A percentile compares a stretch with the other conserved stretches of the same genome.
Conservation (phyloP, 2,113 vertebrate genomes). For the Grantiella picta region DNA sequence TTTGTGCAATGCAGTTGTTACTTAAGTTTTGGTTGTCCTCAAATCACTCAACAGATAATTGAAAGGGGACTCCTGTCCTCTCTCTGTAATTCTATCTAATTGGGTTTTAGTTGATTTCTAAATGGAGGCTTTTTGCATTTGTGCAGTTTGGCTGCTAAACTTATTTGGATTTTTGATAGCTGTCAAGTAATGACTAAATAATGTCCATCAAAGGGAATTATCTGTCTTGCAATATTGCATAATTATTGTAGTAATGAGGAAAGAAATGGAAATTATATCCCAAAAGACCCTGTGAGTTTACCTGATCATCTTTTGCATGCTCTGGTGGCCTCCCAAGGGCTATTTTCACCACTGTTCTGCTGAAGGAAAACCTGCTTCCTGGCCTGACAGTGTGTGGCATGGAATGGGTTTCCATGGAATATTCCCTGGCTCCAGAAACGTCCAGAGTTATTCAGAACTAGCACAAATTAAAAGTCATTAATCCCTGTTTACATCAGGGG, state of each 20-base stretch:
- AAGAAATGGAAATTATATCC: neutral
- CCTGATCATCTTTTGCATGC: neutral
- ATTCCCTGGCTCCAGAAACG: neutral
- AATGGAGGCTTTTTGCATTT: neutral
- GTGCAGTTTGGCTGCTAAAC: neutral
- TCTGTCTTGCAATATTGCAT: neutral
- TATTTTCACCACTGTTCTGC: neutral
- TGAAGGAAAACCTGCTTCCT: neutral
- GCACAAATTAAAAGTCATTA: neutral
- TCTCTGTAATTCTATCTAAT: neutral
- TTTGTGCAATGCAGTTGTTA: neutral
- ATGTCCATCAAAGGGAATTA: neutral
- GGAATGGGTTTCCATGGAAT: neutral
- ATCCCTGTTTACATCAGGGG: neutral
- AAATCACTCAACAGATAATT: neutral
- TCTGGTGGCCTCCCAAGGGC: neutral
- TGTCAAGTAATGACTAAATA: neutral
- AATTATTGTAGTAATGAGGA: neutral
- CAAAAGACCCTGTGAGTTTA: neutral
- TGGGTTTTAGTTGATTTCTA: neutral
- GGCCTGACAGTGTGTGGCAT: neutral
- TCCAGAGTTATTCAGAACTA: neutral
- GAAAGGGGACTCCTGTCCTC: neutral
- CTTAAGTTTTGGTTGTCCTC: neutral
- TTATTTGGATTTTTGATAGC: neutral